Conservation (phyloP, 64 coral and sea anemone genomes). For the Montipora cactus region DNA sequence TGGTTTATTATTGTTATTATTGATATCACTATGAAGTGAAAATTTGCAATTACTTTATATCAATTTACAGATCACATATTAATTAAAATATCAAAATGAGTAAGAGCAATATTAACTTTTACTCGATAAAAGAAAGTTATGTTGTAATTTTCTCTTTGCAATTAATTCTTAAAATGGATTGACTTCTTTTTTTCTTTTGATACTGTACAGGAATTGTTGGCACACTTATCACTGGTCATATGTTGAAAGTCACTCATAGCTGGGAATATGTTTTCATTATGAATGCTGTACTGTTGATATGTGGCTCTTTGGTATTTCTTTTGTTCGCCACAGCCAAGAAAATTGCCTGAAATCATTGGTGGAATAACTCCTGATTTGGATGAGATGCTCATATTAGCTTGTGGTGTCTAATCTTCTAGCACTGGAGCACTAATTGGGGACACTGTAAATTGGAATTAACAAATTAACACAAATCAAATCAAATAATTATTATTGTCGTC, state of each 20-base stretch:
- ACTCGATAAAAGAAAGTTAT: no score
- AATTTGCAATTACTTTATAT: no score
- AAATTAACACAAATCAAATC: no score
- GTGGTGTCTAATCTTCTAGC: no score
- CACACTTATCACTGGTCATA: slow-evolving; percentile 75
- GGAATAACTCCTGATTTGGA: background rate
- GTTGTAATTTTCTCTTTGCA: background rate
- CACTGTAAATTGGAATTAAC: no score
- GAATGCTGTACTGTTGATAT: slow-evolving; percentile 61
- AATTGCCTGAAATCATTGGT: slow-evolving; percentile 40
- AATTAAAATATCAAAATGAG: no score
- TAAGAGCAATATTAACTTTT: no score
- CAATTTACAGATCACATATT: no score
- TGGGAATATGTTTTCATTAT: slow-evolving; percentile 76
- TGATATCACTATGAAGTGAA: no score
- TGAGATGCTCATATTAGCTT: background rate
- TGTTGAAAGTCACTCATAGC: slow-evolving; percentile 60
- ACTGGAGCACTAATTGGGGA: no score
- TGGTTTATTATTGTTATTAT: no score
- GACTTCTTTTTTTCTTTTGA: background rate
- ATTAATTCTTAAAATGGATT: background rate
- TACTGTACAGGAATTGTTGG: slow-evolving; percentile 75
- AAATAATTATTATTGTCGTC: no score
- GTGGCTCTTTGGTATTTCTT: slow-evolving; percentile 75
- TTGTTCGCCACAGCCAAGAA: slow-evolving; percentile 86